Evolutionary conservation across 2,113 vertebrate species (phyloP).

Genomic region (Mustela nigripes): DNA sequence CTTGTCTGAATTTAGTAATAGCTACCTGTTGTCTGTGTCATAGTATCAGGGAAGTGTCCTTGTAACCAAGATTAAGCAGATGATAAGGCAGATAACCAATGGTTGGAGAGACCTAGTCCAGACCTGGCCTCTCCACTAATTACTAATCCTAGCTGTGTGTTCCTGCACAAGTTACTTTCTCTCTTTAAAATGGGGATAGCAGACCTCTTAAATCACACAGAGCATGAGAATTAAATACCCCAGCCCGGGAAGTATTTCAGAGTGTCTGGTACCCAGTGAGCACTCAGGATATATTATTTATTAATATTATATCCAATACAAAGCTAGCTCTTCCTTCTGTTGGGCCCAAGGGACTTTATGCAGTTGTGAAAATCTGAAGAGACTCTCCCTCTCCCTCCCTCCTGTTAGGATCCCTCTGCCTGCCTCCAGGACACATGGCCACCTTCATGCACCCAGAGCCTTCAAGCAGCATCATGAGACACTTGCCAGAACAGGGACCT

Average conservation of each 20-base stretch:
- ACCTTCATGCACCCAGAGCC: neutral
- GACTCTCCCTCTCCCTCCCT: too few species aligned
- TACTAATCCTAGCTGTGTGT: neutral
- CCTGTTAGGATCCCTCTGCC: neutral
- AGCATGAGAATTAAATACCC: neutral
- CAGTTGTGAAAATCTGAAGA: neutral
- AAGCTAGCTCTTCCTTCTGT: neutral
- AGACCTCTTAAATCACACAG: neutral
- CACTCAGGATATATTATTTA: neutral
- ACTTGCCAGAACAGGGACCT: neutral
- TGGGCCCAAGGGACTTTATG: neutral
- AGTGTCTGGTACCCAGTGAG: neutral
- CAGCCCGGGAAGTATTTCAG: neutral
- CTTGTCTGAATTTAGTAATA: neutral
- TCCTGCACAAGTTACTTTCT: neutral
- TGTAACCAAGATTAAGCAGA: neutral
- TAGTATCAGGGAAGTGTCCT: neutral
- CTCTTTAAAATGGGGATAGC: neutral
- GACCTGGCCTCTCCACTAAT: neutral
- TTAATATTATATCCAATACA: neutral
- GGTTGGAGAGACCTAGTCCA: neutral
- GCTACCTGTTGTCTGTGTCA: neutral
- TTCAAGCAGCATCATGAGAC: fast-evolving
- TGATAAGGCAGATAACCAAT: neutral
- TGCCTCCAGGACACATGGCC: neutral